phyloP scores from a whole-genome alignment of 2,888 invertebrate species.

The Eupithecia exiguata region DNA sequence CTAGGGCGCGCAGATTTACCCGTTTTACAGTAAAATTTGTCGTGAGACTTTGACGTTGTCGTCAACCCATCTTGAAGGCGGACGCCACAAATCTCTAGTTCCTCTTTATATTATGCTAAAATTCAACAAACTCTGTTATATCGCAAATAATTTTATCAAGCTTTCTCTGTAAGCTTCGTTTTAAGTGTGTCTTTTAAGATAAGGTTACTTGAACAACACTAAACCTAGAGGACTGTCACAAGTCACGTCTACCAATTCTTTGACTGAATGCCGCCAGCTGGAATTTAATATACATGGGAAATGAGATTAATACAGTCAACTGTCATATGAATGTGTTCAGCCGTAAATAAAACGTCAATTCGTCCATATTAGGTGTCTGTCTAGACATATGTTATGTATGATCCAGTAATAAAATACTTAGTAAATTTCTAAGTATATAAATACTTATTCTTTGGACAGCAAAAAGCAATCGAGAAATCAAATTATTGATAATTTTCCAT shows the following conservation, averaged over 20 bases:
- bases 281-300: conserved; percentile 3
- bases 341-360: not conserved
- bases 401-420: not conserved
- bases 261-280: not conserved
- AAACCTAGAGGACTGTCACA: not conserved
- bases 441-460: not conserved
- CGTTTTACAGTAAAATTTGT: too few relatives aligned
- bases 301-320: not conserved
- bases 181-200: not conserved
- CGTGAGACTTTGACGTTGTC: too few relatives aligned
- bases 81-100: too few relatives aligned
- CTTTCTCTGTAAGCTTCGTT: not conserved
- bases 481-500: not conserved
- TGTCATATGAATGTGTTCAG: conserved; percentile 5
- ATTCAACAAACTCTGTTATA: not conserved
- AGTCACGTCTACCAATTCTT: not conserved
- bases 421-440: not conserved
- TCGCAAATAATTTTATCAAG: not conserved
- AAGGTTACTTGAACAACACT: not conserved
- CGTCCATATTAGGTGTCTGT: not conserved
- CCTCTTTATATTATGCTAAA: not conserved
- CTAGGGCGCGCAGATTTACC: too few relatives aligned
- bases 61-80: too few relatives aligned
- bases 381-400: conserved; percentile 8
- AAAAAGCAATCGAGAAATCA: not conserved